Evolutionary conservation across 2,113 vertebrate species (phyloP).

Genomic region (Oryzias javanicus): DNA sequence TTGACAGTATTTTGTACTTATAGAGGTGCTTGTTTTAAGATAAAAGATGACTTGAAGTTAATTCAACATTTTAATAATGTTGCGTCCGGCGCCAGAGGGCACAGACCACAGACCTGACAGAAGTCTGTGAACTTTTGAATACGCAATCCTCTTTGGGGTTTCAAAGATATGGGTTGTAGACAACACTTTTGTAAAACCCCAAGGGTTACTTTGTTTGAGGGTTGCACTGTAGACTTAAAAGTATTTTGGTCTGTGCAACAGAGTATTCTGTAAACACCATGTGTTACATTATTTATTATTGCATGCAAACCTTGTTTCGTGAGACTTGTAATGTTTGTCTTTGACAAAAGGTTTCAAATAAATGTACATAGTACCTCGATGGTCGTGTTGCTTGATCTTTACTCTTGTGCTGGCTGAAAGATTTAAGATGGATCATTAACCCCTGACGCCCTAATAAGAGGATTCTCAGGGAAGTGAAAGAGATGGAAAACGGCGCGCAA

Average conservation of each 20-base stretch:
- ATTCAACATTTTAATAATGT: conserved; percentile 49
- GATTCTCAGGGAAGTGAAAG: conserved; percentile 2
- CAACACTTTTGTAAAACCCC: conserved; percentile 83
- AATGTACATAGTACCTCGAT: conserved; percentile 19
- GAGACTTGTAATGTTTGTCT: conserved; percentile 31
- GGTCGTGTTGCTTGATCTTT: conserved; percentile 21
- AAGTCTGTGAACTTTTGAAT: conserved; percentile 58
- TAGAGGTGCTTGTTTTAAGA: neutral
- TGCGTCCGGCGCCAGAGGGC: conserved; percentile 34
- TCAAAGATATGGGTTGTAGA: conserved; percentile 76
- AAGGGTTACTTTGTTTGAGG: conserved; percentile 79
- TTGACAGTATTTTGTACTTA: conserved; percentile 11
- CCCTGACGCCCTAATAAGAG: neutral
- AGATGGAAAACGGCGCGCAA: conserved; percentile 58
- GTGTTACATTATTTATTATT: conserved; percentile 67
- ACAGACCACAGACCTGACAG: conserved; percentile 72
- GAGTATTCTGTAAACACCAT: conserved; percentile 79
- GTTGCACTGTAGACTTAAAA: conserved; percentile 81
- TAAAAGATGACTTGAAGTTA: conserved; percentile 5
- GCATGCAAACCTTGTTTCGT: conserved; percentile 3
- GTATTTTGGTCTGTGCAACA: conserved; percentile 82
- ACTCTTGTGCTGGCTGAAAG: neutral
- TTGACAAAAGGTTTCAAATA: conserved; percentile 47
- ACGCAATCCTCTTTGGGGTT: conserved; percentile 83
- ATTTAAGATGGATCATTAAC: neutral